Evolutionary conservation across 1,140 invertebrate genomes (phyloP).

Genomic region (Leptestheria dahalacensis): DNA sequence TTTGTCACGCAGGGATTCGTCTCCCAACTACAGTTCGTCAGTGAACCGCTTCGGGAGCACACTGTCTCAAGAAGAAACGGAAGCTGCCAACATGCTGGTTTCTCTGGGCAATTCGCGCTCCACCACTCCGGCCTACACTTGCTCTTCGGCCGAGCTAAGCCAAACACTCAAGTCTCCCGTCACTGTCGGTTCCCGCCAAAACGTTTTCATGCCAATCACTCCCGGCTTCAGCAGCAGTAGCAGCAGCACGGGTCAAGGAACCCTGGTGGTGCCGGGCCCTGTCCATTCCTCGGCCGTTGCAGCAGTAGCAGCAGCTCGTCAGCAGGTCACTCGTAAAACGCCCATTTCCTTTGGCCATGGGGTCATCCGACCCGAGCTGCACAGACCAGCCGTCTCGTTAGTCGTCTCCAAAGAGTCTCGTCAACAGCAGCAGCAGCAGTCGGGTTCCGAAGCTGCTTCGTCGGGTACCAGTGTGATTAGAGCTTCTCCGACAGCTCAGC

Average conservation of each 20-base stretch:
- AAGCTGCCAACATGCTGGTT: slow-evolving; percentile 87
- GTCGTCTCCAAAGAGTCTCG: neutral
- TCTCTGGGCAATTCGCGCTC: slow-evolving; percentile 82
- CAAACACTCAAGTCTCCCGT: slow-evolving; percentile 34
- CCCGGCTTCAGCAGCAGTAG: slow-evolving; percentile 24
- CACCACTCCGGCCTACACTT: slow-evolving; percentile 70
- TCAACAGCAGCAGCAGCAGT: neutral
- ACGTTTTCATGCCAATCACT: slow-evolving; percentile 74
- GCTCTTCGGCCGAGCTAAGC: slow-evolving; percentile 35
- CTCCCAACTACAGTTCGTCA: neutral
- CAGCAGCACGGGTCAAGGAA: neutral
- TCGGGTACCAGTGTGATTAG: slow-evolving; percentile 59
- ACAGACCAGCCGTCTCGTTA: slow-evolving; percentile 15
- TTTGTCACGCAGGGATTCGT: neutral
- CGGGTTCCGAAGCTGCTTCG: slow-evolving; percentile 19
- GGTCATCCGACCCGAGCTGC: slow-evolving; percentile 24
- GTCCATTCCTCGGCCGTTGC: neutral
- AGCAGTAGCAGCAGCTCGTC: slow-evolving; percentile 13
- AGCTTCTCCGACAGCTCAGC: slow-evolving; percentile 46
- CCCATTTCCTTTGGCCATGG: slow-evolving; percentile 16
- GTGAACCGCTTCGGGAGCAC: neutral
- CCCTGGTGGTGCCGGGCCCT: neutral
- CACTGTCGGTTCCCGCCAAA: slow-evolving; percentile 47
- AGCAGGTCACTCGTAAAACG: neutral
- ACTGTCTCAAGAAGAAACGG: slow-evolving; percentile 65